Conservation (phyloP, 2,113 vertebrate species). For the Colossoma macropomum region DNA sequence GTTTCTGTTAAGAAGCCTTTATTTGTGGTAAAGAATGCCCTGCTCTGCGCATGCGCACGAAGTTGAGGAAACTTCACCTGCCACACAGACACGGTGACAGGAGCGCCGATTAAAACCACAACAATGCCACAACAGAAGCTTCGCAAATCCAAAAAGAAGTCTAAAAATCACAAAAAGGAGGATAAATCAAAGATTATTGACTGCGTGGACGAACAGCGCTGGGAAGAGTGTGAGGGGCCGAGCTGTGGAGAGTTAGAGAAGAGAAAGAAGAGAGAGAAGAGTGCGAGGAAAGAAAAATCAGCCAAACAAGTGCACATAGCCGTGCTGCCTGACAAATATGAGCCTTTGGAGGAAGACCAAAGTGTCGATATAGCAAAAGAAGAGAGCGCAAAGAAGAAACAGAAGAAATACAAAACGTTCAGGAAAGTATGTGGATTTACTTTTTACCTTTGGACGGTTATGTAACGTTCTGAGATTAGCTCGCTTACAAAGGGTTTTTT, state of each 20-base stretch:
- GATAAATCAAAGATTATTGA: slow-evolving; percentile 26
- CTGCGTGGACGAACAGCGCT: not conserved
- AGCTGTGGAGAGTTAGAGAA: not conserved
- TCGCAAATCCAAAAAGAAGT: slow-evolving; percentile 19
- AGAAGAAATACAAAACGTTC: slow-evolving; percentile 69
- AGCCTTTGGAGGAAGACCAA: slow-evolving; percentile 64
- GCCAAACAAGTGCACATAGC: slow-evolving; percentile 75
- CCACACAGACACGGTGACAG: not conserved
- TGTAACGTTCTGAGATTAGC: not conserved
- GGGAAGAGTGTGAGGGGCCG: not conserved
- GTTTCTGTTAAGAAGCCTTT: not conserved
- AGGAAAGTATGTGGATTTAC: slow-evolving; percentile 68
- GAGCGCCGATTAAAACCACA: not conserved
- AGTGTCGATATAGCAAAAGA: slow-evolving; percentile 48
- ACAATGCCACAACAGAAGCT: slow-evolving; percentile 45
- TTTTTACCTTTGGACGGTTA: not conserved
- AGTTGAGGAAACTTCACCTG: not conserved
- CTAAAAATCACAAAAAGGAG: slow-evolving; percentile 13
- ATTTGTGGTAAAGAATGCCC: not conserved
- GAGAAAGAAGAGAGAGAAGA: not conserved
- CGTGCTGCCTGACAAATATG: slow-evolving; percentile 74
- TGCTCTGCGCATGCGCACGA: not conserved
- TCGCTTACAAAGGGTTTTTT: too few species aligned
- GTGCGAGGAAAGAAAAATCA: slow-evolving; percentile 50
- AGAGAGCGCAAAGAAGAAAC: slow-evolving; percentile 49